Evolutionary conservation across 2,797 vertebrate genomes (phyloP).

Genomic region (Chelon auratus): DNA sequence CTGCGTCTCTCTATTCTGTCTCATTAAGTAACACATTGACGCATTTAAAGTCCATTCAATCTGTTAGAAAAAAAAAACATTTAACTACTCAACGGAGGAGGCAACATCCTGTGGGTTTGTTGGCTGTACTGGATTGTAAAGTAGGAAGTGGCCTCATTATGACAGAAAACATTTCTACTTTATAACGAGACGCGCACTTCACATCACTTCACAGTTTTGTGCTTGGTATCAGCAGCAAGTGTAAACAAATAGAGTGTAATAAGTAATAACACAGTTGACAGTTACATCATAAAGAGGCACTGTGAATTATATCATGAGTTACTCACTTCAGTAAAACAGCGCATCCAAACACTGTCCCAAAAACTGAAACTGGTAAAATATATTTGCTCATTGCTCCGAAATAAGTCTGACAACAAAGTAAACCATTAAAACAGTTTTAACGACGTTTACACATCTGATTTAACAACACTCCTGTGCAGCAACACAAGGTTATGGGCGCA

Average conservation of each 20-base stretch:
- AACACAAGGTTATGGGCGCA: conserved; percentile 73
- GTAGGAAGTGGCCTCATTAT: too few species aligned
- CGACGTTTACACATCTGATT: not conserved
- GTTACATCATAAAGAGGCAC: conserved; percentile 9
- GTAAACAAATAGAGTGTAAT: not conserved
- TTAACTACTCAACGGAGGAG: not conserved
- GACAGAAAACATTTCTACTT: too few species aligned
- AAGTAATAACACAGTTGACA: not conserved
- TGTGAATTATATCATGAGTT: not conserved
- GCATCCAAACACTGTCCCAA: conserved; percentile 79
- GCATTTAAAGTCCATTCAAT: not conserved
- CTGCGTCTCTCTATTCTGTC: not conserved
- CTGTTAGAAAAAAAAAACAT: conserved; percentile 3
- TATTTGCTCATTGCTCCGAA: conserved; percentile 78
- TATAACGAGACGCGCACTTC: not conserved
- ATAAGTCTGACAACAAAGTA: not conserved
- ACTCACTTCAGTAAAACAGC: conserved; percentile 86
- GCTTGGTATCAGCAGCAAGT: not conserved
- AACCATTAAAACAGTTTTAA: not conserved
- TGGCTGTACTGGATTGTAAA: not conserved
- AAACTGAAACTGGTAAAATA: conserved; percentile 79
- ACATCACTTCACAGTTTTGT: too few species aligned
- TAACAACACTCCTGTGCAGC: not conserved
- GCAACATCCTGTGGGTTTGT: not conserved
- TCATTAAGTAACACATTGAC: conserved; percentile 1